Evolutionary conservation across 2,888 invertebrate genomes (phyloP), one percentile per base, ranked within the genome.

Genomic region (Sarcophaga caerulescens): DNA sequence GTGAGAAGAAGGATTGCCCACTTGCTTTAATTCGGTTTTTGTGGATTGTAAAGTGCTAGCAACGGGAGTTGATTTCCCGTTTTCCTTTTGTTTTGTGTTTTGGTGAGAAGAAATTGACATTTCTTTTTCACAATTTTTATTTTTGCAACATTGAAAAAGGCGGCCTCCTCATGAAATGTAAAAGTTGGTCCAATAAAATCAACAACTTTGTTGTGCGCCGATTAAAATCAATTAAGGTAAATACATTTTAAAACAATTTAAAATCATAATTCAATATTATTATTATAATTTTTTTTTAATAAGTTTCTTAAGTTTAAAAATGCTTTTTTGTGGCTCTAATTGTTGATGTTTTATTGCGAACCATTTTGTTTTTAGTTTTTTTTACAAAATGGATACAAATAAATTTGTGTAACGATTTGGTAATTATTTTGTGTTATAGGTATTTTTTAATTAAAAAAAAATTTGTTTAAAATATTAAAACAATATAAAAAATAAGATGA

Each of bases 121-220:
- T 69, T 10, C 1, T 68, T 68, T 25, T 81, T n/a, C 19, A 71
- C 63, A 65, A 65, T 71, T 76, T 82, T 71, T n/a, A n/a, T 17
- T 47, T 52, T 44, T 3, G 52, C 47, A 52, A 25, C 57, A 81
- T 25, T 11, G 35, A 63, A 82, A 79, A 84, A 87, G 35, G 35
- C 35, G 73, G 91, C 92, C 90, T 92, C 90, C 92, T 90, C 89
- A 93, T 93, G 93, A 93, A 93, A 93, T 93, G 93, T 90, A 93
- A 93, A 93, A 92, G 91, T 88, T 93, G 93, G 93, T 92, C 92
- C 77, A 92, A 92, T 90, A 93, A 93, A 91, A 90, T 93, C 90
- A 93, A 93, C 93, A 92, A 92, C 87, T 93, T 92, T 91, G 92
- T 93, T 93, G 93, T 91, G 84, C 92, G 92, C 85, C 90, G 90